Percentiles rank a stretch among this genome's conserved stretches.
Conservation (phyloP, 2,797 vertebrate genomes). For the Pseudotriccus pelzelni region DNA sequence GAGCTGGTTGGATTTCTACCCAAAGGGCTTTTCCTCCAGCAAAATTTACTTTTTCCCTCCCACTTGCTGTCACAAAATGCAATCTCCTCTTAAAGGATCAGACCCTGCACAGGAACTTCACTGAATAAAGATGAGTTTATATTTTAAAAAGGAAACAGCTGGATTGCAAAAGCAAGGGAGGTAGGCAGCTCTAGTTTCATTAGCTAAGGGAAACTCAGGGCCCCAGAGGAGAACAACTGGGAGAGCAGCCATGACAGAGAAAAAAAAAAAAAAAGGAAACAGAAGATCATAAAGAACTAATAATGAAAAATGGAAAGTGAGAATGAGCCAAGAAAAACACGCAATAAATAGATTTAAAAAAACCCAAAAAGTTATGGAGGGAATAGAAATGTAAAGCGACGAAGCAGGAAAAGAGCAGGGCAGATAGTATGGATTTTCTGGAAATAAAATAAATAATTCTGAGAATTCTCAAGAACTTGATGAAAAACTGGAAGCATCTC, state of each 20-base stretch:
- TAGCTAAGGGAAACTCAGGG: constrained; percentile 79
- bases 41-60: constrained; percentile 61
- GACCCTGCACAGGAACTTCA: constrained; percentile 72
- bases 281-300: constrained; percentile 82
- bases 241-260: constrained; percentile 75
- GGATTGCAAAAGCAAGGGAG: constrained; percentile 79
- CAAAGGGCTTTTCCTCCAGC: constrained; percentile 72
- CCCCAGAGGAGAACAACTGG: constrained; percentile 79
- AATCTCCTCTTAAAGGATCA: constrained; percentile 76
- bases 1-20: constrained; percentile 80
- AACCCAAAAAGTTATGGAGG: background rate
- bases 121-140: constrained; percentile 78
- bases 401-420: constrained; percentile 51
- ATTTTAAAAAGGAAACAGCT: constrained; percentile 90
- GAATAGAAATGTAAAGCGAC: constrained; percentile 58
- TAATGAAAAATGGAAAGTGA: constrained; percentile 84
- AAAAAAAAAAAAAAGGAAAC: constrained; percentile 75
- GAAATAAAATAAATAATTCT: constrained; percentile 41
- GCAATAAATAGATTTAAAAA: constrained; percentile 77
- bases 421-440: constrained; percentile 54
- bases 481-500: background rate
- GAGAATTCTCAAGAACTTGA: constrained; percentile 13
- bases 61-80: constrained; percentile 78
- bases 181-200: constrained; percentile 81
- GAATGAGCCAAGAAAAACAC: constrained; percentile 83